Evolutionary conservation across 2,113 vertebrate species (phyloP).

Genomic region (Pelecanus crispus): DNA sequence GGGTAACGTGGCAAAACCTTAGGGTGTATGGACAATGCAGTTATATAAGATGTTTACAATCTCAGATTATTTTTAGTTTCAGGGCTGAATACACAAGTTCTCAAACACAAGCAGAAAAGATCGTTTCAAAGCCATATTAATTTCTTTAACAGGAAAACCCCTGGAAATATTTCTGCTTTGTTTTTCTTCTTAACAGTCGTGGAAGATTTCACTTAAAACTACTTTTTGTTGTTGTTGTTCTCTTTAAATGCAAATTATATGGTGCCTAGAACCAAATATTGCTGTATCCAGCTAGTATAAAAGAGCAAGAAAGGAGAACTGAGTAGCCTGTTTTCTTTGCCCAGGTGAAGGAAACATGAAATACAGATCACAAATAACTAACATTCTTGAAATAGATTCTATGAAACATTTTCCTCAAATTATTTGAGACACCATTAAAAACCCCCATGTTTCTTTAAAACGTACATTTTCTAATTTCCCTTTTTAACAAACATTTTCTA

Average conservation of each 20-base stretch:
- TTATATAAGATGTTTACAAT: conserved; percentile 44
- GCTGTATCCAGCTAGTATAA: not conserved
- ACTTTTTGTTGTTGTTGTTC: not conserved
- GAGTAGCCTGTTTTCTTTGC: not conserved
- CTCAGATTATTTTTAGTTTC: conserved; percentile 28
- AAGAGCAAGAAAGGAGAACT: not conserved
- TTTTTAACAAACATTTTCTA: not conserved
- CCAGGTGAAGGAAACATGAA: not conserved
- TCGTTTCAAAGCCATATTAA: not conserved
- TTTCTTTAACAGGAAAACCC: not conserved
- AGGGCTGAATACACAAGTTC: not conserved
- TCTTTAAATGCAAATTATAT: not conserved
- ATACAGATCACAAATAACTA: not conserved
- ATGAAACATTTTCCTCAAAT: not conserved
- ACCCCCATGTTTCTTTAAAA: not conserved
- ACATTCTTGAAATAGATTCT: not conserved
- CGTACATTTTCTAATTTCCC: not conserved
- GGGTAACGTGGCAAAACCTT: conserved; percentile 10
- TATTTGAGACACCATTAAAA: not conserved
- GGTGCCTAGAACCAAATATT: not conserved
- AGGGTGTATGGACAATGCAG: not conserved
- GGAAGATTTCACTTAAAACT: not conserved
- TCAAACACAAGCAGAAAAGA: not conserved
- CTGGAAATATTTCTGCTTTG: not conserved
- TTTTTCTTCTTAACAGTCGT: not conserved